Evolutionary conservation across 92 coral and sea anemone genomes (phyloP), one percentile per base, ranked within the genome.

Genomic region (Parazoanthus swiftii): DNA sequence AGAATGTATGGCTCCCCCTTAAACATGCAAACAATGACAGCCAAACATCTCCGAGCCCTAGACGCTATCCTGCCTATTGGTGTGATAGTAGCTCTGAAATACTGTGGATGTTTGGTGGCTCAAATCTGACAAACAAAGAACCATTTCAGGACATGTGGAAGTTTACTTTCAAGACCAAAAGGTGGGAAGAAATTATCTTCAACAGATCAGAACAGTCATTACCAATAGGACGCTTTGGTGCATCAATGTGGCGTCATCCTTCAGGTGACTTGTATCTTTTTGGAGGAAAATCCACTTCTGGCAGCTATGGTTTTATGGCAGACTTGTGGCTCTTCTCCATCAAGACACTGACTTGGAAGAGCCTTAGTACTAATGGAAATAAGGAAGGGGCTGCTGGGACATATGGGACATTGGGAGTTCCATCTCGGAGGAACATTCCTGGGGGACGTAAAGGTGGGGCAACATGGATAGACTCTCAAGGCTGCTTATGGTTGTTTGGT

Each of bases 401-500:
- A 18, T 89, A 91, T 54, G 94, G 90, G 16, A 59, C 88, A 82
- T 59, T 63, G 46, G 90, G 91, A n/a, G 63, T 90, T 59, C 84
- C 95, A 38, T 86, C 95, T 26, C 80, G 81, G 50, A 23, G 48
- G 9, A 82, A 88, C 86, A 0, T 77, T 46, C 98, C 98, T 13
- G 96, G 98, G 25, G 91, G 95, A 14, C 90, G 97, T 16, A 85
- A 84, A 48, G 92, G 92, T 68, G 98, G 96, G 42, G 81, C 92
- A 20, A 78, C 92, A 16, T 96, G 99, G 99, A 68, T 81, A 11
- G 92, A 91, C 76, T 14, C 67, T 51, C 35, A 56, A 25, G 98
- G 93, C 2, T 39, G 88, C 74, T 80, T 96, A 88, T 93, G 94
- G 96, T 51, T 96, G 91, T 96, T 93, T 89, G 99, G 99, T 8